These are phyloP conservation scores for Zaprionus davidi DNA, from an alignment of 1,140 invertebrate genomes.

Conservation along the genomic window DNA sequence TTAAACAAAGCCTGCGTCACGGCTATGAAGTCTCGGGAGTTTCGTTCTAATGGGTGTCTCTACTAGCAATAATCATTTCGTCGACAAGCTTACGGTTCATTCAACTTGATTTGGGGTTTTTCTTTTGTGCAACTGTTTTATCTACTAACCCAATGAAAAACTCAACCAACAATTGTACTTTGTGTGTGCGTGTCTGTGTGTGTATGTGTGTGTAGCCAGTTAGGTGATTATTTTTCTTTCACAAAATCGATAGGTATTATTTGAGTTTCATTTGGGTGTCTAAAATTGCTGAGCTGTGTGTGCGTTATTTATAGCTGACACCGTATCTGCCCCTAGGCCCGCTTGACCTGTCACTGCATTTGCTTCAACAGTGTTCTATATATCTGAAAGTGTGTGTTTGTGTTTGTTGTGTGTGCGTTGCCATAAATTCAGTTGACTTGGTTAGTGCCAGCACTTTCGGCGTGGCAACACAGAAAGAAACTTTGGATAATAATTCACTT, in stretches of 20 bases:
- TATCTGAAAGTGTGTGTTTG: neutral
- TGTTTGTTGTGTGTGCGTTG: neutral
- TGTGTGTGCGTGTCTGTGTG: slow-evolving; percentile 1
- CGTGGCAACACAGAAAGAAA: slow-evolving; percentile 3
- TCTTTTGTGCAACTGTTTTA: slow-evolving; percentile 24
- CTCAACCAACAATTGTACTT: slow-evolving; percentile 20
- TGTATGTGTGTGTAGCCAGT: slow-evolving; percentile 2
- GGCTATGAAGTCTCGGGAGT: neutral
- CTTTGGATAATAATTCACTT: slow-evolving; percentile 42
- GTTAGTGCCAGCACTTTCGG: slow-evolving; percentile 3
- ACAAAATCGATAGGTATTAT: slow-evolving; percentile 45
- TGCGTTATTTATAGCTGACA: slow-evolving; percentile 48
- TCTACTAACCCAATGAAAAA: slow-evolving; percentile 54
- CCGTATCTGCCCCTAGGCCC: neutral
- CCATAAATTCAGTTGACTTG: slow-evolving; percentile 7
- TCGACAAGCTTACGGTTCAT: slow-evolving; percentile 46
- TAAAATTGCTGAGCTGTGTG: slow-evolving; percentile 43
- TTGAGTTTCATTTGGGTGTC: slow-evolving; percentile 15
- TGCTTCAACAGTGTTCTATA: slow-evolving; percentile 3
- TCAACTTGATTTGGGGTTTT: slow-evolving; percentile 50
- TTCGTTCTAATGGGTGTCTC: slow-evolving; percentile 13
- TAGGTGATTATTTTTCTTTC: slow-evolving; percentile 44
- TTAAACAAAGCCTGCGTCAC: neutral
- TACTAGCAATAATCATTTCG: slow-evolving; percentile 8
- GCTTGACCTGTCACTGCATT: slow-evolving; percentile 39